Evolutionary conservation across 2,888 invertebrate genomes (phyloP).

Genomic region (Caradrina kadenii): DNA sequence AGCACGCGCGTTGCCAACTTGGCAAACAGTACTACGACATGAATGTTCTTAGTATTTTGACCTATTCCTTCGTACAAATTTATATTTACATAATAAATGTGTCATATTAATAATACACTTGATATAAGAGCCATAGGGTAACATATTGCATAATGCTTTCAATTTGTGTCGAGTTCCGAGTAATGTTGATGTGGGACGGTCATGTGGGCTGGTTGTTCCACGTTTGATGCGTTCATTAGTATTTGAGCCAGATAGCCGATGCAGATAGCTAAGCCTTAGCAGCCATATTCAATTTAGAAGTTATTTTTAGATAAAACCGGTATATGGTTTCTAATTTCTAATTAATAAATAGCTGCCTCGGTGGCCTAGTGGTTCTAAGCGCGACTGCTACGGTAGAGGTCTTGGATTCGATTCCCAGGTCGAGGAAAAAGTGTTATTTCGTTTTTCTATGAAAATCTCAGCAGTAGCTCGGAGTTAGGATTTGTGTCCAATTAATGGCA

Average conservation of each 20-base stretch:
- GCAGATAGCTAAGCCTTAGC: neutral
- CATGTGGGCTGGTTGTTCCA: slow-evolving; percentile 20
- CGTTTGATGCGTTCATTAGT: slow-evolving; percentile 28
- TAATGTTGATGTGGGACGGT: slow-evolving; percentile 18
- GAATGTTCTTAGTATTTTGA: slow-evolving; percentile 71
- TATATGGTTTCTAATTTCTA: neutral
- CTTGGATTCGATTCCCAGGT: too few species aligned
- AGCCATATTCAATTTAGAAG: neutral
- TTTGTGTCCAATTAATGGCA: too few species aligned
- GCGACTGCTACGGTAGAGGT: too few species aligned
- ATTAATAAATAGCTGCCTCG: too few species aligned
- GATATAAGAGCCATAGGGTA: slow-evolving; percentile 15
- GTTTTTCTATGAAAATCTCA: too few species aligned
- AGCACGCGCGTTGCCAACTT: slow-evolving; percentile 70
- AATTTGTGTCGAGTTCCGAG: slow-evolving; percentile 31
- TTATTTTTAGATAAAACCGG: neutral
- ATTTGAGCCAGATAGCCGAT: neutral
- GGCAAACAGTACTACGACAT: slow-evolving; percentile 65
- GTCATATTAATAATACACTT: slow-evolving; percentile 43
- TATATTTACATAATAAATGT: slow-evolving; percentile 63
- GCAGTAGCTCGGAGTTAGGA: too few species aligned
- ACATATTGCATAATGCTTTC: slow-evolving; percentile 14
- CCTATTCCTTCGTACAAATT: slow-evolving; percentile 67
- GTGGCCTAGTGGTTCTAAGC: too few species aligned
- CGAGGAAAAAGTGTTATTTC: too few species aligned